A percentile compares a stretch with the other conserved stretches of the same genome.
phyloP scores from a whole-genome alignment of 2,888 invertebrate genomes.

The Plebejus argus region DNA sequence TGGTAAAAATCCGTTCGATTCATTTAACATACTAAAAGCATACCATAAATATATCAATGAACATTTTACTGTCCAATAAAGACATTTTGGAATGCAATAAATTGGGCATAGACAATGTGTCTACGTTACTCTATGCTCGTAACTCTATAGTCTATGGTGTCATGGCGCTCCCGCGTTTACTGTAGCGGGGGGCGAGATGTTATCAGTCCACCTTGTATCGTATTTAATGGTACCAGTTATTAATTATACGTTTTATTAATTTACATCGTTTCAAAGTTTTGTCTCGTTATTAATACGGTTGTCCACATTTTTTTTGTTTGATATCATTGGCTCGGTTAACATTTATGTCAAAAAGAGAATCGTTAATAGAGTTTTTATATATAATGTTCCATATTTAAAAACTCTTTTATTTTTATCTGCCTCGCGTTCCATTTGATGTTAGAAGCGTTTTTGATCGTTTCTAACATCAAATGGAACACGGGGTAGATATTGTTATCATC shows the following conservation, averaged over 20 bases:
- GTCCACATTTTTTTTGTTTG: not conserved
- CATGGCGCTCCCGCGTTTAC: conserved; percentile 3
- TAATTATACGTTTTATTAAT: conserved; percentile 6
- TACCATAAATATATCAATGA: not conserved
- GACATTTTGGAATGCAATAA: conserved; percentile 9
- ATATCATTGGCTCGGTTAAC: not conserved
- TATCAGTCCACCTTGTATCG: conserved; percentile 12
- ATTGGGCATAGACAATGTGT: conserved; percentile 16
- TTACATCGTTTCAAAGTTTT: conserved; percentile 6
- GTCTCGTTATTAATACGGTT: conserved; percentile 8
- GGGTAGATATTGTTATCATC: no score
- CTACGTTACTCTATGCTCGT: not conserved
- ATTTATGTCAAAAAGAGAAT: not conserved
- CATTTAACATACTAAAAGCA: not conserved
- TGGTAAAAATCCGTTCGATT: not conserved
- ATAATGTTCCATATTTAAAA: no score
- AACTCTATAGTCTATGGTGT: conserved; percentile 14
- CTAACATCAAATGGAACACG: no score
- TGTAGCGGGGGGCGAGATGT: conserved; percentile 13
- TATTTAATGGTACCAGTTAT: conserved; percentile 9
- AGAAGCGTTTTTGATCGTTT: no score
- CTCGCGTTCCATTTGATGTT: no score
- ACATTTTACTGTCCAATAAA: conserved; percentile 3
- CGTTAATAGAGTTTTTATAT: not conserved
- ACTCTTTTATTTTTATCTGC: no score